These are phyloP conservation scores for Cynopterus brachyotis DNA, from an alignment of 2,113 vertebrate species.

Conservation along the genomic window DNA sequence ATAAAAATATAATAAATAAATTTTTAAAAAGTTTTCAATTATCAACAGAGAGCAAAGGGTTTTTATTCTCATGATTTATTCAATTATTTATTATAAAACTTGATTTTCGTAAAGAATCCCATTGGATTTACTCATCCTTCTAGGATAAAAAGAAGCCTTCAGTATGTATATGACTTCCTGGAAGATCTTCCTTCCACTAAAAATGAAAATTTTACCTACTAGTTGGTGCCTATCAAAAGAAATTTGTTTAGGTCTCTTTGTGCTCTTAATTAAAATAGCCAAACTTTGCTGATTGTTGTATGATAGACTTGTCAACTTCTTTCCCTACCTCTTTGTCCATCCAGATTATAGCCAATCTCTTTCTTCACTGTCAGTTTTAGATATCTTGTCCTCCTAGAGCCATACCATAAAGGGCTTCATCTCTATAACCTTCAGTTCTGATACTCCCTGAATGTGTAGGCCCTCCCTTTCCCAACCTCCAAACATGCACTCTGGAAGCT, in stretches of 20 bases:
- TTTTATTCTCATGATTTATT: neutral
- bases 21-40: neutral
- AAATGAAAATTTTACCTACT: neutral
- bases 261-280: neutral
- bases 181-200: neutral
- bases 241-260: neutral
- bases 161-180: neutral
- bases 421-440: neutral
- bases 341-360: neutral
- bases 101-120: neutral
- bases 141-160: neutral
- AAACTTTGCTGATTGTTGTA: neutral
- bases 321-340: neutral
- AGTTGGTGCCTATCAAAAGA: neutral
- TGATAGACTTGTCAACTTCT: neutral
- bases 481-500: neutral
- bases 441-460: neutral
- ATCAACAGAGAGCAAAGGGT: neutral
- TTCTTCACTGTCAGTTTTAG: neutral
- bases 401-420: neutral
- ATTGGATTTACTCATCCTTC: neutral
- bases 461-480: neutral
- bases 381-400: neutral
- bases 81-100: neutral
- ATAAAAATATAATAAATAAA: neutral